phyloP scores from a whole-genome alignment of 2,113 vertebrate genomes.

The Macrotis lagotis region DNA sequence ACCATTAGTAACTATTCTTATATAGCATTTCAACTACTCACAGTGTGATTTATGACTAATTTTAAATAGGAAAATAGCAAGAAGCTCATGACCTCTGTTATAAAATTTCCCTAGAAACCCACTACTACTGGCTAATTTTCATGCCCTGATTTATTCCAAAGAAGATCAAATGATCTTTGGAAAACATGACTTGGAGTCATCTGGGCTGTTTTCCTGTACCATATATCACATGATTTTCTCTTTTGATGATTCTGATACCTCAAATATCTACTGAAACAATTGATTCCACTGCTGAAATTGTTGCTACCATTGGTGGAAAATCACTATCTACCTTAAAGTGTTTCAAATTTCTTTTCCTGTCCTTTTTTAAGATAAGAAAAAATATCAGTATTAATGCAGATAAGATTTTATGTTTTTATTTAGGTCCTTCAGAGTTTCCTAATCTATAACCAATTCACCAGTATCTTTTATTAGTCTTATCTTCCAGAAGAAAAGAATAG shows the following conservation, averaged over 20 bases:
- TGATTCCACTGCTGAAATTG: background rate
- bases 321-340: background rate
- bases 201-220: background rate
- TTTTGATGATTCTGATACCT: background rate
- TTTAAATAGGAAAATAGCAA: background rate
- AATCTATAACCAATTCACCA: background rate
- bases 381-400: background rate
- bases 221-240: background rate
- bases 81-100: background rate
- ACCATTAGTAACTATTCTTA: rapidly evolving
- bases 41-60: background rate
- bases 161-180: slow-evolving; percentile 44
- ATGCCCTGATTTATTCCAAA: slow-evolving; percentile 15
- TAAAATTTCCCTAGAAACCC: background rate
- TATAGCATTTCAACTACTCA: background rate
- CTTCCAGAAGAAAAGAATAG: background rate
- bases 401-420: too few species aligned
- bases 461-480: too few species aligned
- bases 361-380: background rate
- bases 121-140: background rate
- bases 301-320: background rate
- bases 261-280: background rate
- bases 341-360: background rate
- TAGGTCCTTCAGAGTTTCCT: background rate
- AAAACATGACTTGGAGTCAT: background rate